Evolutionary conservation across 1,140 invertebrate genomes (phyloP), one percentile per base, ranked within the genome.

Genomic region (Pogonomyrmex californicus): DNA sequence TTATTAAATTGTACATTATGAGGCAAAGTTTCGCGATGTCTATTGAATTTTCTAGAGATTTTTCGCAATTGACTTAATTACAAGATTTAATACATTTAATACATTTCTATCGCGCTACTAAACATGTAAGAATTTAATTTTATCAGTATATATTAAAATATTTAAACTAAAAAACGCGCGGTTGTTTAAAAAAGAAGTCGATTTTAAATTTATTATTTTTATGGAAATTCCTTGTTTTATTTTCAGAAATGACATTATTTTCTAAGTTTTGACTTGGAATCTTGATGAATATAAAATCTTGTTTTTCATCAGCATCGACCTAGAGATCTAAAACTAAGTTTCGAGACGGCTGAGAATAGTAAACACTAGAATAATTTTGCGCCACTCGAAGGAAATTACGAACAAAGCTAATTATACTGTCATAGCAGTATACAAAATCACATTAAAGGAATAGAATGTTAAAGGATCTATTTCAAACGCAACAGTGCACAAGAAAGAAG

Each of bases 261-360:
- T 36, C 1, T 63, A 36, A 36, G 36, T 36, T 2, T 36, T 63
- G 17, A 63, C 30, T 14, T 33, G 33, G 30, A 4, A 36, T 62
- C 1, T 62, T 36, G 36, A 62, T 63, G 7, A 63, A 63, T 36
- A 63, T 63, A 63, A 62, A 12, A 36, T 63, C 30, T 63, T 63
- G 12, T 63, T 63, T 63, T 63, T 63, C 17, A 0, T 63, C 17
- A 0, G 36, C 1, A 2, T 63, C 2, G 2, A 17, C 7, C 7
- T 9, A 58, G 23, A 23, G 23, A 23, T 23, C 23, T 23, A 23
- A 23, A 30, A 36, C 36, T 12, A 14, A 14, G 5, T 63, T 63
- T 63, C 5, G 36, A 6, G 12, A 36, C 1, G 4, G 3, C 33
- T 36, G 33, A 63, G 33, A 36, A 36, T 36, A 17, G 14, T 63